Conservation (phyloP, 2,888 invertebrate species). For the Yponomeuta plumbellus region DNA sequence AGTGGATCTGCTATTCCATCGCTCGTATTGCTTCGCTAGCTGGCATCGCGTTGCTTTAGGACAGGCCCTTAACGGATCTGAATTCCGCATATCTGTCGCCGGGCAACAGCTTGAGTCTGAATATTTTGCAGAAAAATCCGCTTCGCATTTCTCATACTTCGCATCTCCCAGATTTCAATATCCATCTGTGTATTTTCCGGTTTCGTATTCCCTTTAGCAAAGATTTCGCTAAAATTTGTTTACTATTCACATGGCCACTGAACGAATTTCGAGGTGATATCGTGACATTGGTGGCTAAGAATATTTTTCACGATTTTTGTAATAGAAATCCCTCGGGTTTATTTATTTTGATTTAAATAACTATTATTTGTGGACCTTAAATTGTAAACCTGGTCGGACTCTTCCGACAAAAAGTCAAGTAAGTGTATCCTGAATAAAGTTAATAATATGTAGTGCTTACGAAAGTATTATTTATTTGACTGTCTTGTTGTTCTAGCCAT, state of each 20-base stretch:
- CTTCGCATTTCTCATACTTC: slow-evolving; percentile 33
- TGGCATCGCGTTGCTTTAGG: background rate
- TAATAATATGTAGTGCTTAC: too few species aligned
- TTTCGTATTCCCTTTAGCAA: slow-evolving; percentile 13
- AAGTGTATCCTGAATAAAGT: too few species aligned
- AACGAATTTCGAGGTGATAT: background rate
- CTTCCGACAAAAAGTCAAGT: too few species aligned
- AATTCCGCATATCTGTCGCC: slow-evolving; percentile 37
- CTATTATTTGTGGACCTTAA: too few species aligned
- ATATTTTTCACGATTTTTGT: too few species aligned
- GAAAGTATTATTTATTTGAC: too few species aligned
- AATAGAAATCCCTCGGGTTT: too few species aligned
- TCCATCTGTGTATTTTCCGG: slow-evolving; percentile 22
- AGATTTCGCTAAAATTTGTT: background rate
- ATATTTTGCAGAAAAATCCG: slow-evolving; percentile 47
- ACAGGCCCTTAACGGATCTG: slow-evolving; percentile 19
- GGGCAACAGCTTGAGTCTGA: slow-evolving; percentile 49
- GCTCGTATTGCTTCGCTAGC: background rate
- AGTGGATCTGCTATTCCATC: background rate
- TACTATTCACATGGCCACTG: background rate
- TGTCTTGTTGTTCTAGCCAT: too few species aligned
- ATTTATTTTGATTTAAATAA: too few species aligned
- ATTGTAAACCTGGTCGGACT: too few species aligned
- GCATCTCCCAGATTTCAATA: slow-evolving; percentile 35
- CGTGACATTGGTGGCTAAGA: too few species aligned